Base-by-base conservation (phyloP, 2,113 vertebrate species). In the Bubo blakistoni region DNA sequence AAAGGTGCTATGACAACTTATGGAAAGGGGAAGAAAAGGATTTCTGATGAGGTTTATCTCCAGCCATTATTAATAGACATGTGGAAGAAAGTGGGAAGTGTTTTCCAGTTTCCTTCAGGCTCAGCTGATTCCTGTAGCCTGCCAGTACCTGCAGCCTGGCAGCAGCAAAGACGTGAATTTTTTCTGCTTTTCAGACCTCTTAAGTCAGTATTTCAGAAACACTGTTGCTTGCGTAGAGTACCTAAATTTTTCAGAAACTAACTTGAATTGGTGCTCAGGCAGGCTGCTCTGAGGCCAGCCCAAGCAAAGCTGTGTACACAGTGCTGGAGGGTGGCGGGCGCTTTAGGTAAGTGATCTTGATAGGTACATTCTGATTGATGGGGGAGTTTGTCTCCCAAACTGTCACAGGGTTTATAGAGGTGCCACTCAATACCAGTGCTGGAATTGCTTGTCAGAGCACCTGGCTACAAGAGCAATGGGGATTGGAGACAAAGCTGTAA, bases 391-490 rank as follows among this genome's bases (percentile, higher is more conserved):
- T 99, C 98, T 99, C 98, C 97, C 97, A 98, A 97, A 98, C 99
- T 99, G 99, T 99, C 99, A 99, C 98, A 98, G 95, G 99, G 98
- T 99, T 99, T 99, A 99, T 99, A 99, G 98, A 99, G 98, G 98
- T 99, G 99, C 98, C 99, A 99, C 97, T 99, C 99, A 98, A 98
- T 95, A 95, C 96, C 92, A 65, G 95, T 85, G 88, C 90, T 79
- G 97, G 97, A 98, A 98, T 98, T 98, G 97, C 98, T 97, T 99
- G 97, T 98, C 98, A 98, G 98, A 97, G 97, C 96, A 97, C 97
- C 96, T 98, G 97, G 96, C 97, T 97, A 95, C 58, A 93, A 96
- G 97, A 97, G 95, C 96, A 98, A 90, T 97, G 96, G 96, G 96
- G 98, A 97, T 96, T 90, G 97, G 96, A 98, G 97, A 98, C 98